Base-by-base conservation (phyloP, 1,140 invertebrate species). In the Armadillidium nasatum region DNA sequence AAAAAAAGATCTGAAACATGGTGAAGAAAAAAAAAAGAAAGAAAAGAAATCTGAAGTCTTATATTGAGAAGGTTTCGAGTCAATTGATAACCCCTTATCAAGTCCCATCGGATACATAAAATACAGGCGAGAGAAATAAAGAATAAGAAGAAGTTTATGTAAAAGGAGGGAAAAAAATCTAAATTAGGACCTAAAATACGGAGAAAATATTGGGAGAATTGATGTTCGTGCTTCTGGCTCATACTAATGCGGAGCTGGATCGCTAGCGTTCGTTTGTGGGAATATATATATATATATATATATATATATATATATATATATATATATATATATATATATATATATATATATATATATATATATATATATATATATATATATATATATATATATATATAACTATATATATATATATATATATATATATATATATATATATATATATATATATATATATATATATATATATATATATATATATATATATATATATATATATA, bases 21-120 rank as follows among this genome's bases (percentile, higher is more conserved):
- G 50, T 4, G 11, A 60, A 60, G 19, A 60, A 60, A 60, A 50
- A 50, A 50, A 15, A 50, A 60, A 19, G 11, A 3, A 7, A 60
- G 50, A 19, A 19, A 60, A 60, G 19, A 60, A 60, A 60, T 60
- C 50, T 60, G 11, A 19, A 60, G 19, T 60, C 50, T 15, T 19
- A 15, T 60, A 60, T 60, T 60, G 50, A 60, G 50, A 60, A 60
- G 19, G 50, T 60, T 15, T 60, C 50, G 50, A 13, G 11, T 13
- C 50, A 60, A 60, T 60, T 60, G 50, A 60, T 60, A 60, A 60
- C 11, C 19, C 50, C 50, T 60, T 60, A 60, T 60, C 50, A 60
- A 60, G 11, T 60, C 50, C 50, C 50, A 60, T 60, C 50, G 50
- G 50, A 19, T 60, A 19, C 50, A 60, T 60, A 60, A 60, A 60